Evolutionary conservation across 2,888 invertebrate species (phyloP).

Genomic region (Drosophila anceps): DNA sequence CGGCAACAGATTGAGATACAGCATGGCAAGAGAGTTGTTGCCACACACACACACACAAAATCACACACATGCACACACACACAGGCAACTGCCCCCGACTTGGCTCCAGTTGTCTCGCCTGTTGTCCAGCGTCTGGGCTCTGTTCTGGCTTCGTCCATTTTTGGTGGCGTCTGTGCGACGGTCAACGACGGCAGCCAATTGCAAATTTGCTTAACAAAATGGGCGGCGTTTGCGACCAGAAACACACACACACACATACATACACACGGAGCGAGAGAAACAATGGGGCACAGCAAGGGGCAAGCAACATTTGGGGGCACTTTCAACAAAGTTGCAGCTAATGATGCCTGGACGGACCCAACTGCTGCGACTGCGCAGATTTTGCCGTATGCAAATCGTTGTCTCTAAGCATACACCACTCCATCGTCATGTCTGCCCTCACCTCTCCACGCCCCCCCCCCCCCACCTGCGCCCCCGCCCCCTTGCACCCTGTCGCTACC

Average conservation of each 20-base stretch:
- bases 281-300: constrained; percentile 3
- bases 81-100: constrained; percentile 11
- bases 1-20: constrained; percentile 72
- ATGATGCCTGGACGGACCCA: constrained; percentile 60
- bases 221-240: constrained; percentile 70
- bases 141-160: constrained; percentile 13
- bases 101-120: constrained; percentile 28
- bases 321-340: constrained; percentile 49
- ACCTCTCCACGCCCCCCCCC: neutral
- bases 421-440: neutral
- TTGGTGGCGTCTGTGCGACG: constrained; percentile 50
- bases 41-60: constrained; percentile 21
- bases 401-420: neutral
- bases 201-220: constrained; percentile 81
- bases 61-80: constrained; percentile 7
- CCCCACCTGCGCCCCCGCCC: neutral
- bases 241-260: constrained; percentile 3
- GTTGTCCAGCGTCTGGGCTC: constrained; percentile 13
- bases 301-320: constrained; percentile 19
- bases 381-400: constrained; percentile 68
- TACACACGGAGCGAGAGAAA: neutral
- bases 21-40: constrained; percentile 34
- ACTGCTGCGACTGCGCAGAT: constrained; percentile 43
- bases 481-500: neutral
- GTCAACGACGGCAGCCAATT: constrained; percentile 69